Percentiles rank a stretch among this genome's conserved stretches.
Evolutionary conservation across 2,113 vertebrate genomes (phyloP).

Genomic region (Apistogramma diplotaenia): DNA sequence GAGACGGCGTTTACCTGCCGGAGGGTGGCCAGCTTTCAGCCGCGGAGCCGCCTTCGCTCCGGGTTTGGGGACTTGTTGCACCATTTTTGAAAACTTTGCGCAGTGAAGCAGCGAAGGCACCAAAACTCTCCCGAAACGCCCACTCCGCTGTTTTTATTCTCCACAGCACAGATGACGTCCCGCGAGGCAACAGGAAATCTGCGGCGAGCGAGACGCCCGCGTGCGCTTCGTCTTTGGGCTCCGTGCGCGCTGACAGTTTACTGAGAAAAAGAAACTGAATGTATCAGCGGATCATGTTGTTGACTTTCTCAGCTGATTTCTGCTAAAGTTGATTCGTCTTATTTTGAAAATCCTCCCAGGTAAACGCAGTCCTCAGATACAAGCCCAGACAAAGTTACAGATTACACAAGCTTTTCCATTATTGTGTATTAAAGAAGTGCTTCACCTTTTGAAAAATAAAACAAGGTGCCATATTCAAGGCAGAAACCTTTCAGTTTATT

Average conservation of each 20-base stretch:
- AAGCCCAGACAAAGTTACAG: neutral
- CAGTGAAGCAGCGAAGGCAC: neutral
- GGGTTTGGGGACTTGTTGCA: conserved; percentile 64
- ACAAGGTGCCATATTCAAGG: neutral
- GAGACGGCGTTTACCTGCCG: conserved; percentile 66
- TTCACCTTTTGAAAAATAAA: neutral
- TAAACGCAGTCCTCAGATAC: no score
- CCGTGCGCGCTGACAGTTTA: neutral
- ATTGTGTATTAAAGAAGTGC: no score
- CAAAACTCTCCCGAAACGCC: neutral
- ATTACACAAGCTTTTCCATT: neutral
- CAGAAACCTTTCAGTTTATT: neutral
- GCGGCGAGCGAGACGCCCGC: conserved; percentile 7
- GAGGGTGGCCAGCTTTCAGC: conserved; percentile 76
- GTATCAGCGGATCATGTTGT: neutral
- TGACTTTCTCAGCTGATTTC: neutral
- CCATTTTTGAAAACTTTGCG: conserved; percentile 57
- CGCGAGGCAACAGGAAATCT: conserved; percentile 39
- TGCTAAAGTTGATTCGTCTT: neutral
- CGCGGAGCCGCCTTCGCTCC: conserved; percentile 31
- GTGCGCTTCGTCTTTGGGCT: neutral
- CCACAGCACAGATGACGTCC: conserved; percentile 37
- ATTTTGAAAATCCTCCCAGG: neutral
- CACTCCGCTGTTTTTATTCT: conserved; percentile 63
- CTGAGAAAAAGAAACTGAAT: neutral